phyloP scores from a whole-genome alignment of 1,140 invertebrate species.

The Drosophila obscura region DNA sequence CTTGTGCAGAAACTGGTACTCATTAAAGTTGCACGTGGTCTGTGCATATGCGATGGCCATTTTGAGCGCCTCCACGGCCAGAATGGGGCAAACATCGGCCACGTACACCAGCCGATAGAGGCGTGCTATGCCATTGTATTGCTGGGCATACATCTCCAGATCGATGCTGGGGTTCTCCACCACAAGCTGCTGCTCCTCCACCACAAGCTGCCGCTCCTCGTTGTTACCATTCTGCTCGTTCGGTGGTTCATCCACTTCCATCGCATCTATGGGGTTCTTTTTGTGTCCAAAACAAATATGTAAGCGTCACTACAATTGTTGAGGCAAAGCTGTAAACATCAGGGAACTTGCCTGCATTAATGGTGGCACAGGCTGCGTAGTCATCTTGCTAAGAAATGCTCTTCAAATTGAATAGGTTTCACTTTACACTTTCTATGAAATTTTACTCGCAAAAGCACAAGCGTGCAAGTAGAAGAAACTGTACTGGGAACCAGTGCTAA shows the following conservation, averaged over 20 bases:
- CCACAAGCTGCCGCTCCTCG: constrained; percentile 94
- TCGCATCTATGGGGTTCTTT: constrained; percentile 93
- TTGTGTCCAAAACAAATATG: constrained; percentile 19
- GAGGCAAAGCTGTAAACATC: too few species aligned
- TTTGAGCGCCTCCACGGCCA: constrained; percentile 95
- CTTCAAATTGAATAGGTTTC: background rate
- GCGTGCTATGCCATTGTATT: constrained; percentile 95
- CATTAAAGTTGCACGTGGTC: constrained; percentile 96
- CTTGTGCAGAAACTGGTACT: constrained; percentile 95
- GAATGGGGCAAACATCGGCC: constrained; percentile 96
- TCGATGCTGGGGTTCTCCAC: constrained; percentile 97
- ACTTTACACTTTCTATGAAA: constrained; percentile 13
- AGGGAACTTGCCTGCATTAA: constrained; percentile 58
- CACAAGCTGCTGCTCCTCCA: constrained; percentile 94
- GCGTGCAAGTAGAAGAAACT: too few species aligned
- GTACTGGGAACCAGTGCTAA: too few species aligned
- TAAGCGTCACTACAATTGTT: background rate
- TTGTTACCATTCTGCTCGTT: constrained; percentile 97
- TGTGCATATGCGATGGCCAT: constrained; percentile 98
- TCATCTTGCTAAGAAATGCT: constrained; percentile 55
- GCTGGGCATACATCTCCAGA: constrained; percentile 95
- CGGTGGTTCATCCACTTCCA: constrained; percentile 96
- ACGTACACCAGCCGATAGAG: constrained; percentile 96
- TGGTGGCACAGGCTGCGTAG: constrained; percentile 68
- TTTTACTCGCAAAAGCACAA: constrained; percentile 7